Evolutionary conservation across 2,797 vertebrate genomes (phyloP).

Genomic region (Steatocranus sp.): DNA sequence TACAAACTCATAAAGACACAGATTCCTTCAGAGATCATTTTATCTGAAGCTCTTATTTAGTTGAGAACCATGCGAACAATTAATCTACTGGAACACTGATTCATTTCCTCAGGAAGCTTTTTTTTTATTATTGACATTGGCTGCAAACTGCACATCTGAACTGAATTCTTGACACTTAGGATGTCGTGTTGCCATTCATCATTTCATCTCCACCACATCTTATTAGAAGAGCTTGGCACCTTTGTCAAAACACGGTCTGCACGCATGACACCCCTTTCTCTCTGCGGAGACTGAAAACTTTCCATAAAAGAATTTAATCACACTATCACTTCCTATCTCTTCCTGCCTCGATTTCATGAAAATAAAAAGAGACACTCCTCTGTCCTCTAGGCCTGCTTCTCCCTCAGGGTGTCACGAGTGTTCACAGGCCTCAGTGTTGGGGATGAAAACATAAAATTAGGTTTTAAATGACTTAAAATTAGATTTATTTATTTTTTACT

Average conservation of each 20-base stretch:
- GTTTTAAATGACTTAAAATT: neutral
- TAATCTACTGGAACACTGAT: neutral
- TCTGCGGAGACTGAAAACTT: neutral
- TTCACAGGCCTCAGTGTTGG: neutral
- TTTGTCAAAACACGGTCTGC: neutral
- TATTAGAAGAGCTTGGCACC: neutral
- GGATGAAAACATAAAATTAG: neutral
- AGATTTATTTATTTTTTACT: rapidly evolving
- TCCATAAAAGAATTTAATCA: neutral
- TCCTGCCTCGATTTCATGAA: neutral
- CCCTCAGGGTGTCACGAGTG: neutral
- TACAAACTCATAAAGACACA: neutral
- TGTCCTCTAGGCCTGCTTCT: neutral
- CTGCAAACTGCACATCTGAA: neutral
- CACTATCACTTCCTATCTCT: neutral
- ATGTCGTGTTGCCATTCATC: neutral
- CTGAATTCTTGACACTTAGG: neutral
- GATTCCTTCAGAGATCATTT: neutral
- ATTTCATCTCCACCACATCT: neutral
- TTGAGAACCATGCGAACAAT: neutral
- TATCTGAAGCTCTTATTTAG: neutral
- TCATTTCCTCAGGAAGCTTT: neutral
- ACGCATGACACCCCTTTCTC: neutral
- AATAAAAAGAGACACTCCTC: neutral
- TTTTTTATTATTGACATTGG: neutral